A percentile compares a stretch with the other conserved stretches of the same genome.
phyloP scores from a whole-genome alignment of 2,113 vertebrate genomes.

The Tetrao urogallus region DNA sequence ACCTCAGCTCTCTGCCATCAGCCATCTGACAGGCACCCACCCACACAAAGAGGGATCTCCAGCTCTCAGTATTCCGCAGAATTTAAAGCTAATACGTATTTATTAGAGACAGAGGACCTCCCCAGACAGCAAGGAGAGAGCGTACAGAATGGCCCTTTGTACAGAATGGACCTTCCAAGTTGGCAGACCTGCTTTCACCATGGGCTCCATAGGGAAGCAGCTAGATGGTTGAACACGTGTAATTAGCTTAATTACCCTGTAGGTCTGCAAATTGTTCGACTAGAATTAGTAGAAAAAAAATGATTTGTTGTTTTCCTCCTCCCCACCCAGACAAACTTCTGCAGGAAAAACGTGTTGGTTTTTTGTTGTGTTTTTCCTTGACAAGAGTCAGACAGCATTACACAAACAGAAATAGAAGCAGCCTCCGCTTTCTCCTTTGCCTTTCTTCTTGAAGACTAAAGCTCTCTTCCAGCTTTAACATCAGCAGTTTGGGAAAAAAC shows the following conservation, averaged over 20 bases:
- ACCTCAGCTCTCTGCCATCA: neutral
- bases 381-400: neutral
- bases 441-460: neutral
- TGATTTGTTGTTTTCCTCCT: neutral
- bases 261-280: neutral
- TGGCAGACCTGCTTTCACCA: neutral
- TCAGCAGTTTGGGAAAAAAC: neutral
- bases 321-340: neutral
- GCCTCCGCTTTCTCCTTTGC: neutral
- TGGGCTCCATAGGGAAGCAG: neutral
- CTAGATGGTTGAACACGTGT: neutral
- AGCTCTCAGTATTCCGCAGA: fast-evolving
- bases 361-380: neutral
- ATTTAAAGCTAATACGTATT: fast-evolving
- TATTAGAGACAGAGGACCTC: neutral
- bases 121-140: neutral
- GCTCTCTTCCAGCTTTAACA: neutral
- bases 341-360: neutral
- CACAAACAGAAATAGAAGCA: neutral
- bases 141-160: fast-evolving
- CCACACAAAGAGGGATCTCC: too few species aligned
- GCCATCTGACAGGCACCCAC: too few species aligned
- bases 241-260: slow-evolving; percentile 15
- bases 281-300: neutral
- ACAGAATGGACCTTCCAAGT: neutral